Percentiles rank a stretch among this genome's conserved stretches.
Evolutionary conservation across 2,888 invertebrate genomes (phyloP).

Genomic region (Labia minor): DNA sequence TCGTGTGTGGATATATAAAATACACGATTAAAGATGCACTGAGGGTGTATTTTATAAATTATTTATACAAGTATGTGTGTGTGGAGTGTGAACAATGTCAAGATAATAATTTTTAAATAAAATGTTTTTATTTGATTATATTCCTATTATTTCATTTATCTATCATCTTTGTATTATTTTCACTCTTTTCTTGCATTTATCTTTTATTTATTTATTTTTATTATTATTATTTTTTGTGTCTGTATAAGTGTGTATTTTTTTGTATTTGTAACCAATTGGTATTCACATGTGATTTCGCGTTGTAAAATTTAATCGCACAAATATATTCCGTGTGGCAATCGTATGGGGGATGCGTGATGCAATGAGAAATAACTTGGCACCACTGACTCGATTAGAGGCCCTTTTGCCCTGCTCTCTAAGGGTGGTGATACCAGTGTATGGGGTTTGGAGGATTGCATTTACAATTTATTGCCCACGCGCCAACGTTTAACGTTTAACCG

Average conservation of each 20-base stretch:
- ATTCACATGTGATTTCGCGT: not conserved
- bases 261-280: not conserved
- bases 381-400: constrained; percentile 13
- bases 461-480: constrained; percentile 13
- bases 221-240: not conserved
- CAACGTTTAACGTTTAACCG: constrained; percentile 3
- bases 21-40: no score
- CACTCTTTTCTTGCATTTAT: no score
- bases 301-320: not conserved
- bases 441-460: not conserved
- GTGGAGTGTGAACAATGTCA: no score
- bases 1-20: no score
- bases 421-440: not conserved
- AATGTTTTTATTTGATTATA: no score
- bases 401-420: not conserved
- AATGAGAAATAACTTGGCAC: constrained; percentile 13
- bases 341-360: constrained; percentile 6
- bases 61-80: no score
- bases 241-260: not conserved
- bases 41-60: no score
- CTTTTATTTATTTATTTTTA: not conserved
- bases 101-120: no score
- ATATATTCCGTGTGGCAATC: constrained; percentile 1
- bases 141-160: no score
- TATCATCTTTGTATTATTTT: no score